Conservation (phyloP, 2,888 invertebrate species). For the Meta bourneti region DNA sequence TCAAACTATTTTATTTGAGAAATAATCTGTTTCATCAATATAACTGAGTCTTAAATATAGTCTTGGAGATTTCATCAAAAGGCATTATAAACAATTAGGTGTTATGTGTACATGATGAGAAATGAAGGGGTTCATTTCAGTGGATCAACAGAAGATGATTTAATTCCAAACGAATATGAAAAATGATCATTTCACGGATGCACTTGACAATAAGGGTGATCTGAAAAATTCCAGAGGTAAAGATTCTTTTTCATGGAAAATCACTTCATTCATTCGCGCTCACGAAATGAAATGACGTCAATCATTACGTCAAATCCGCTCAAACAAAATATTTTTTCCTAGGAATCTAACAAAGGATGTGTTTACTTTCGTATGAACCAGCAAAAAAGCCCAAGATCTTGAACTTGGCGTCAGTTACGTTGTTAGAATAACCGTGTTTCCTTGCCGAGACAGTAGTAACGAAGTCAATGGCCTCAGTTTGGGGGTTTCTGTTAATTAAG, state of each 20-base stretch:
- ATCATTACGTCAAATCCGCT: conserved; percentile 28
- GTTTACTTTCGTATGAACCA: background rate
- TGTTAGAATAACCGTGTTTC: background rate
- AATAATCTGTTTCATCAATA: no score
- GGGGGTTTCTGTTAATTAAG: background rate
- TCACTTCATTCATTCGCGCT: conserved; percentile 17
- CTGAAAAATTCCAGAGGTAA: background rate
- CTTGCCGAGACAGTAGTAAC: background rate
- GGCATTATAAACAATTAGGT: background rate
- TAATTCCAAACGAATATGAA: background rate
- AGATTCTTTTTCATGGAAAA: conserved; percentile 43
- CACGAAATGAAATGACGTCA: conserved; percentile 59
- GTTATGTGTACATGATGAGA: background rate
- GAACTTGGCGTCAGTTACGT: conserved; percentile 4
- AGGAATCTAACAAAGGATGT: conserved; percentile 31
- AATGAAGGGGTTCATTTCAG: background rate
- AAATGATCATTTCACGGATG: conserved; percentile 17
- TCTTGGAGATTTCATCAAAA: background rate
- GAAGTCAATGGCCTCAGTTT: background rate
- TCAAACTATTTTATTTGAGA: no score
- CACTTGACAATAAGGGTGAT: conserved; percentile 7
- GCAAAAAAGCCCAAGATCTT: background rate
- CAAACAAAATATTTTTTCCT: background rate
- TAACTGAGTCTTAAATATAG: no score
- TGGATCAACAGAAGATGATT: background rate